Base-by-base conservation (phyloP, 2,113 vertebrate species). In the Festucalex cinctus region DNA sequence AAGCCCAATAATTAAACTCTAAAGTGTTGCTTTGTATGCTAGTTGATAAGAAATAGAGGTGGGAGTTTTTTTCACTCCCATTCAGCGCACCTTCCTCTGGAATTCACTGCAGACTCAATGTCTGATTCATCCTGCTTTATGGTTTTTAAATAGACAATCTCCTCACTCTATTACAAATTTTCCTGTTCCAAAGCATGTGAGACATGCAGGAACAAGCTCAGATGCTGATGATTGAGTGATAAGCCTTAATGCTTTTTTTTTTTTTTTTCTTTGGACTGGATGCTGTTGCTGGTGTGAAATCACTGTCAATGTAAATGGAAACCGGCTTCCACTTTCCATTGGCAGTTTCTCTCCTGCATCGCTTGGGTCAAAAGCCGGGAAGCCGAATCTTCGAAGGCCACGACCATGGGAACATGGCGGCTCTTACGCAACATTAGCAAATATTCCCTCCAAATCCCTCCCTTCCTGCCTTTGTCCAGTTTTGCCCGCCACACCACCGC, bases 381-480 rank as follows among this genome's bases (percentile, higher is more conserved):
- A 82, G 77, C 69, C 6, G 54, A 81, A 88, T 89, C 85, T 85
- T 86, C 66, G 85, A 91, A 83, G 82, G 72, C 80, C 80, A 83
- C 54, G 61, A 36, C 82, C 83, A 89, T 90, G 88, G 87, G 85
- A 93, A 92, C 77, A 69, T 71, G 73, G 63, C 74, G 76, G 61
- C 78, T 91, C 77, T 91, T 90, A 91, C 86, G 84, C 87, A 92
- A 91, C 36, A 22, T 85, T 88, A 88, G 91, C 86, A 91, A 90
- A 91, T 83, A 87, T 84, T 88, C 80, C 79, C 78, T 86, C 85
- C 85, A 80, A 82, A 82, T 90, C 71, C 82, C 88, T 90, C 90
- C 86, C 88, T 92, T 93, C 91, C 92, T 92, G 90, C 79, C 89
- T 91, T 93, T 93, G 91, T 93, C 85, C 84, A 60, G 65, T 54